Evolutionary conservation across 2,113 vertebrate genomes (phyloP).

Genomic region (Panurus biarmicus): DNA sequence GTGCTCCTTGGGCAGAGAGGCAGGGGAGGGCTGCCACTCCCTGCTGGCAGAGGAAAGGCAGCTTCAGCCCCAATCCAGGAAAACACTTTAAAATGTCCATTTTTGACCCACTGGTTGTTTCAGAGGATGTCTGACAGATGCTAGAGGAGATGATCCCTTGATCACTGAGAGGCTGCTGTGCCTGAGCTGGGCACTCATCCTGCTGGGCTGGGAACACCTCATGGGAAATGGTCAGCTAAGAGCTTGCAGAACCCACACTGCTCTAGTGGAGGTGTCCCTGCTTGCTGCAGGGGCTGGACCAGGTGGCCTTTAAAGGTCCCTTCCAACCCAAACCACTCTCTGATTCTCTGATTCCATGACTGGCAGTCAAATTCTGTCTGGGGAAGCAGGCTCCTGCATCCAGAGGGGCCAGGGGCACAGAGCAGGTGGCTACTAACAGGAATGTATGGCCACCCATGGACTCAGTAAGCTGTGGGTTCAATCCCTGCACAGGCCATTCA

Average conservation of each 20-base stretch:
- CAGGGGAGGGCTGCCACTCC: not conserved
- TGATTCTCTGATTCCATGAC: not conserved
- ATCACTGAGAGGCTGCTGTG: not conserved
- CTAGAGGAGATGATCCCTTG: not conserved
- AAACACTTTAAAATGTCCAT: not conserved
- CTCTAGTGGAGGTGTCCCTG: not conserved
- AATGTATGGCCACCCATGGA: fast-evolving
- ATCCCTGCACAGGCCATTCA: not conserved
- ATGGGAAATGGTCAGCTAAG: not conserved
- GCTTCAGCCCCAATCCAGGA: not conserved
- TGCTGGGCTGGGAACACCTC: not conserved
- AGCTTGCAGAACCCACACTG: not conserved
- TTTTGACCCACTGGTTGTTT: not conserved
- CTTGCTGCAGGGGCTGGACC: not conserved
- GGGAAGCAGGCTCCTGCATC: not conserved
- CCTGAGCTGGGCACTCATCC: not conserved
- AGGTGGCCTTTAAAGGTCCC: not conserved
- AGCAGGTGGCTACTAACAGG: not conserved
- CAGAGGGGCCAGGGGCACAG: not conserved
- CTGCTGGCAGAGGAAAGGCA: not conserved
- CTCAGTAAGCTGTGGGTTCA: not conserved
- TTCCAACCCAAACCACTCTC: not conserved
- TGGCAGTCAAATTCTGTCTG: not conserved
- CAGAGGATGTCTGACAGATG: not conserved
- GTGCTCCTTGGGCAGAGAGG: not conserved